Conservation (phyloP, 2,113 vertebrate species). For the Acinonyx jubatus region DNA sequence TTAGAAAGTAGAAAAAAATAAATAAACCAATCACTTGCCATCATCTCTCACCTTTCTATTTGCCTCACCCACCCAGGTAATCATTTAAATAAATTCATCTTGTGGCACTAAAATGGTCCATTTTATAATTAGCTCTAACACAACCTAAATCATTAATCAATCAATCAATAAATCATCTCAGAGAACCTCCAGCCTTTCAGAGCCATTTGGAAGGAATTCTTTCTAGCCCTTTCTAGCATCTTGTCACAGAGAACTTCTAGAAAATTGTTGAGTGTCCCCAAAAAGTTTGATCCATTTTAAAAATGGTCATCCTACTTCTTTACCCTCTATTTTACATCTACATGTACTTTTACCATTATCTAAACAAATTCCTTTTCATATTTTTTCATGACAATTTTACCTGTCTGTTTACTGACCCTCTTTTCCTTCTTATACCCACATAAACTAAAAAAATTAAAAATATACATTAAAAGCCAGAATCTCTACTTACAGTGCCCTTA, state of each 20-base stretch:
- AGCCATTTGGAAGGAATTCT: neutral
- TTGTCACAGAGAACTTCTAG: neutral
- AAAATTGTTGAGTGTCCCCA: neutral
- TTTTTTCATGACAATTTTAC: neutral
- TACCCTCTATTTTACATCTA: neutral
- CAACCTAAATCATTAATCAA: neutral
- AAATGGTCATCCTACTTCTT: neutral
- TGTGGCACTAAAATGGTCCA: neutral
- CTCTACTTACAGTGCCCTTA: neutral
- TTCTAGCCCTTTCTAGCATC: neutral
- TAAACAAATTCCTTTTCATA: neutral
- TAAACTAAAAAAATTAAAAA: neutral
- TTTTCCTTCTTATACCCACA: neutral
- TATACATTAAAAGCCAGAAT: neutral
- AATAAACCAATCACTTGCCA: neutral
- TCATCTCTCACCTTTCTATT: neutral
- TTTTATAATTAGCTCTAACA: conserved; percentile 24
- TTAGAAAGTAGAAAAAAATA: neutral
- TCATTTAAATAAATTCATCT: neutral
- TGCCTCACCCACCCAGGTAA: neutral
- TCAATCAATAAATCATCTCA: neutral
- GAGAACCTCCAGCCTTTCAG: neutral
- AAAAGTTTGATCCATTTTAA: neutral
- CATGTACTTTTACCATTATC: neutral
- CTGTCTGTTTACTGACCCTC: neutral